A percentile compares a stretch with the other conserved stretches of the same genome.
phyloP scores from a whole-genome alignment of 2,888 invertebrate species.

The Aleiodes alternator region DNA sequence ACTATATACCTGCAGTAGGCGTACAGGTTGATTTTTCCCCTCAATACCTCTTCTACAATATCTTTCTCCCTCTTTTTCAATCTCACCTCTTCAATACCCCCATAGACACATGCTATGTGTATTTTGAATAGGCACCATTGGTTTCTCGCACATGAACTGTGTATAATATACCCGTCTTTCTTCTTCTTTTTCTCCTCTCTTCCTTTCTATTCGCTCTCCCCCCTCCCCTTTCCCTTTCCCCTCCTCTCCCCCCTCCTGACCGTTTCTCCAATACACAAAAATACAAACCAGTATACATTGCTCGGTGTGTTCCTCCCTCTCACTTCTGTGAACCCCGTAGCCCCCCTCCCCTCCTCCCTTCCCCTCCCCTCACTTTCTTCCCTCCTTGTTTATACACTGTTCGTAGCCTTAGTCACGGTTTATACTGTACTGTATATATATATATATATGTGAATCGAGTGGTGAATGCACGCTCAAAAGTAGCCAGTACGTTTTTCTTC shows the following conservation, averaged over 20 bases:
- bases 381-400: conserved; percentile 30
- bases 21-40: conserved; percentile 45
- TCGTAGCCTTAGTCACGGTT: conserved; percentile 40
- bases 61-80: not conserved
- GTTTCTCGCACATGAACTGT: conserved; percentile 6
- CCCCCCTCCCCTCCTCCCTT: too few species aligned
- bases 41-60: not conserved
- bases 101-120: not conserved
- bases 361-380: not conserved
- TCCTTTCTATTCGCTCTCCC: conserved; percentile 41
- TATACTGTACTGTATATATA: not conserved
- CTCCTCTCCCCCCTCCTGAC: not conserved
- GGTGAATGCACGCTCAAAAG: conserved; percentile 46
- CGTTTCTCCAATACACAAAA: conserved; percentile 41
- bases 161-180: not conserved
- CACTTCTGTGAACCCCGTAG: conserved; percentile 1
- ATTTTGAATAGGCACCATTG: not conserved
- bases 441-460: conserved; percentile 14
- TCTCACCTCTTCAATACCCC: conserved; percentile 7
- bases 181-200: conserved; percentile 5
- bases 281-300: conserved; percentile 21
- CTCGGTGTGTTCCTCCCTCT: not conserved
- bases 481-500: conserved; percentile 59
- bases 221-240: too few species aligned
- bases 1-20: conserved; percentile 28